phyloP scores from a whole-genome alignment of 2,888 invertebrate genomes.

The Rhimphoctona megacephalus region DNA sequence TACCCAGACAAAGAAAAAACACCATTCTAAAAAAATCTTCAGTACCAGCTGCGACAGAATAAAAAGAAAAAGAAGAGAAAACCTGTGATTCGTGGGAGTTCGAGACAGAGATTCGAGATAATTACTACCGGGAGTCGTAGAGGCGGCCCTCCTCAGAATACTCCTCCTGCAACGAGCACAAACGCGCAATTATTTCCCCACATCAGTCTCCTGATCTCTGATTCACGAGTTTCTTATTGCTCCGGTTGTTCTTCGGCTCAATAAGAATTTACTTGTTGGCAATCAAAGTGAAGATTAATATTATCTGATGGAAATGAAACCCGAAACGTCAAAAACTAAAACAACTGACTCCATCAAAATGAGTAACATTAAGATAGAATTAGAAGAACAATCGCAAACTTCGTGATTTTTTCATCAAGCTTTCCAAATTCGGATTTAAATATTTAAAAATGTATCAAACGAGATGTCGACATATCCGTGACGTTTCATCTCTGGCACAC shows the following conservation, averaged over 20 bases:
- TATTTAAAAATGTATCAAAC: not conserved
- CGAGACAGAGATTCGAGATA: conserved; percentile 78
- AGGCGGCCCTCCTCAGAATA: conserved; percentile 81
- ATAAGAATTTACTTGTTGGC: conserved; percentile 1
- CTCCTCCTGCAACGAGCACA: conserved; percentile 83
- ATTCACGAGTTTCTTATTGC: conserved; percentile 78
- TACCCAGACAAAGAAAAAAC: conserved; percentile 43
- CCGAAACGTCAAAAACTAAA: not conserved
- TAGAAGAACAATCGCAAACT: not conserved
- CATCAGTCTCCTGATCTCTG: conserved; percentile 78
- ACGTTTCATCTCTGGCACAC: conserved; percentile 1
- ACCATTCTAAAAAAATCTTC: conserved; percentile 20
- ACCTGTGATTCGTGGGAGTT: conserved; percentile 13
- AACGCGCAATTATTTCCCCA: conserved; percentile 83
- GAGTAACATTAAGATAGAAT: not conserved
- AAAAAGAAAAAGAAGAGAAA: not conserved
- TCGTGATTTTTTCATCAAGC: not conserved
- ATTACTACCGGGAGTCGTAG: conserved; percentile 85
- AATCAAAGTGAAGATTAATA: not conserved
- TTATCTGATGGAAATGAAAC: not conserved
- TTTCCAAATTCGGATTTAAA: not conserved
- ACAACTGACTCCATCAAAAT: not conserved
- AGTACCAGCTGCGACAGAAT: not conserved
- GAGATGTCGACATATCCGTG: not conserved
- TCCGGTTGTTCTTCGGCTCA: not conserved